Evolutionary conservation across 2,797 vertebrate species (phyloP).

Genomic region (Lerista edwardsae): DNA sequence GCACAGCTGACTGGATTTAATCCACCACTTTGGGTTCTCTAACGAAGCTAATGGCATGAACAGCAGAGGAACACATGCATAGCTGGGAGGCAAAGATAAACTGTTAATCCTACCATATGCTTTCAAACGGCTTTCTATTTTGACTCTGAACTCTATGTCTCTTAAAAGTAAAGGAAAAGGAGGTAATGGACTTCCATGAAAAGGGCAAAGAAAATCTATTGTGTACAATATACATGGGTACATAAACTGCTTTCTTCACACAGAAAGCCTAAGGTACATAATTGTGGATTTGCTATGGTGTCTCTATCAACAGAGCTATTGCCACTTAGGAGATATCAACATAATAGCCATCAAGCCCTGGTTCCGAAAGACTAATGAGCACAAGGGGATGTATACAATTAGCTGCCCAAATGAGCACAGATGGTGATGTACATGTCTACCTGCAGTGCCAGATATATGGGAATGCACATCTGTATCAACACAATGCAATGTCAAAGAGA

Average conservation of each 20-base stretch:
- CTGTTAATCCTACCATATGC: conserved; percentile 34
- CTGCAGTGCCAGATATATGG: background rate
- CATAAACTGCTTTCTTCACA: background rate
- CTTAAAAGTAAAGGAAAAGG: background rate
- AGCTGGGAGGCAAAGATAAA: conserved; percentile 45
- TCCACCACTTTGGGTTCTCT: conserved; percentile 47
- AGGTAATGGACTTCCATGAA: background rate
- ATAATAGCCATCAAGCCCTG: background rate
- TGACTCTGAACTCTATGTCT: background rate
- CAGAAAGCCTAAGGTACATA: background rate
- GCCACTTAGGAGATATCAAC: background rate
- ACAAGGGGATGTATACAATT: background rate
- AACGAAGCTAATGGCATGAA: conserved; percentile 39
- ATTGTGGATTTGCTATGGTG: too few species aligned
- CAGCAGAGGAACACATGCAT: conserved; percentile 42
- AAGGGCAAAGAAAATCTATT: background rate
- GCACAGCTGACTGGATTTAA: conserved; percentile 55
- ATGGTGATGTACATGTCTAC: background rate
- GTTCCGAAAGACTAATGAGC: background rate
- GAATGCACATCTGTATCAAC: background rate
- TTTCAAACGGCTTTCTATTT: conserved; percentile 11
- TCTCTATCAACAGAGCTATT: background rate
- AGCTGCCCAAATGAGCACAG: background rate
- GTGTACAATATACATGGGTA: too few species aligned
- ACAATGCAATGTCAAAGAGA: background rate